Percentiles rank a stretch among this genome's conserved stretches.
These are phyloP conservation scores for Arge pagana DNA, from an alignment of 2,888 invertebrate genomes.

Conservation along the genomic window DNA sequence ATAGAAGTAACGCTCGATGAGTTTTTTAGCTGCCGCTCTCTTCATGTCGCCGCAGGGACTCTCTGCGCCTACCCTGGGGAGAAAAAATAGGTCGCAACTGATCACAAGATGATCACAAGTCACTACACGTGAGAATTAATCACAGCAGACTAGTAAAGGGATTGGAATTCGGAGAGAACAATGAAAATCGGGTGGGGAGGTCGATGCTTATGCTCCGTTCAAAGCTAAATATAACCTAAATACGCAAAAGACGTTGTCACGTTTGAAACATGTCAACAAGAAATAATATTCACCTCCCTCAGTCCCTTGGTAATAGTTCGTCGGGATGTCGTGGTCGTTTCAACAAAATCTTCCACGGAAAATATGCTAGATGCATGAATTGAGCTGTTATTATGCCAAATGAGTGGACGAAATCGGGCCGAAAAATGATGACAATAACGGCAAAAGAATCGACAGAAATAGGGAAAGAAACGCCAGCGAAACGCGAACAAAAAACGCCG, in stretches of 20 bases:
- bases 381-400: no score
- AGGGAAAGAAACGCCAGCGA: no score
- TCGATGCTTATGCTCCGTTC: no score
- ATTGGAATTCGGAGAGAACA: background rate
- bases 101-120: background rate
- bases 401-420: no score
- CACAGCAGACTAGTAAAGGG: background rate
- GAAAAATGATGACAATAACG: no score
- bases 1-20: conserved; percentile 91
- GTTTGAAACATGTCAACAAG: conserved; percentile 22
- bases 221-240: conserved; percentile 30
- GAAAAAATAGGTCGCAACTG: background rate
- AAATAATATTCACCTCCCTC: no score
- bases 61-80: conserved; percentile 52
- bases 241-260: conserved; percentile 21
- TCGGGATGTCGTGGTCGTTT: no score
- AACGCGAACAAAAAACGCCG: no score
- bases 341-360: no score
- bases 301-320: no score
- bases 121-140: background rate
- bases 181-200: background rate
- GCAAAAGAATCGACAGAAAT: no score
- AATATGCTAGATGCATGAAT: no score
- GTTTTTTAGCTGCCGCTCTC: conserved; percentile 72
- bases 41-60: conserved; percentile 60